Evolutionary conservation across 2,797 vertebrate species (phyloP), one percentile per base, ranked within the genome.

Genomic region (Parotocinclus haroldoi): DNA sequence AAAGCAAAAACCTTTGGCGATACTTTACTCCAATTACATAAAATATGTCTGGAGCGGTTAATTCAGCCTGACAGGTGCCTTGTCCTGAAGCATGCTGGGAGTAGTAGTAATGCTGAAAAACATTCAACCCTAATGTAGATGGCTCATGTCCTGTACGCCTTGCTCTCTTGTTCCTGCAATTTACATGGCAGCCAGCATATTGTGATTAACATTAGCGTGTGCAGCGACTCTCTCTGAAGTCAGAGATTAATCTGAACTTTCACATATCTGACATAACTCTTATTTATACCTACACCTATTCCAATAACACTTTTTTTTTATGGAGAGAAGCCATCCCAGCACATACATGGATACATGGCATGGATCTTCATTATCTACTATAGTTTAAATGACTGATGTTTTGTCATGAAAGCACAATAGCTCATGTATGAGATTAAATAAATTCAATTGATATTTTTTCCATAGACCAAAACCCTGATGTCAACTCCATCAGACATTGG

Each of bases 21-120:
- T 18, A n/a, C 7, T 52, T 50, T 66, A 45, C 54, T 85, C 80
- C 88, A 89, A 90, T 90, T 90, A 86, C 84, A 85, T 78, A 72
- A 71, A 79, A 84, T 84, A 76, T 79, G 78, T 89, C 87, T 69
- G 83, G 80, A 59, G 80, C 68, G 82, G 83, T 79, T 93, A 92
- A 95, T 90, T 83, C 84, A 79, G 83, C 84, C 82, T 91, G 91
- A 94, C 91, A 93, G 91, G 83, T 81, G 84, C 87, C 87, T 89
- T 86, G 87, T 91, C 86, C 85, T 86, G 79, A 83, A 70, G 85
- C 88, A 86, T 87, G 87, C 86, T 86, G 90, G 84, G 81, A 82
- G 90, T 90, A 90, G 86, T 84, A 89, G 84, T 88, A 90, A 86
- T 85, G 80, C 74, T 88, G 79, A 79, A 87, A 84, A 91, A 90